Evolutionary conservation across 2,797 vertebrate genomes (phyloP), one percentile per base, ranked within the genome.

Genomic region (Salarias fasciatus): DNA sequence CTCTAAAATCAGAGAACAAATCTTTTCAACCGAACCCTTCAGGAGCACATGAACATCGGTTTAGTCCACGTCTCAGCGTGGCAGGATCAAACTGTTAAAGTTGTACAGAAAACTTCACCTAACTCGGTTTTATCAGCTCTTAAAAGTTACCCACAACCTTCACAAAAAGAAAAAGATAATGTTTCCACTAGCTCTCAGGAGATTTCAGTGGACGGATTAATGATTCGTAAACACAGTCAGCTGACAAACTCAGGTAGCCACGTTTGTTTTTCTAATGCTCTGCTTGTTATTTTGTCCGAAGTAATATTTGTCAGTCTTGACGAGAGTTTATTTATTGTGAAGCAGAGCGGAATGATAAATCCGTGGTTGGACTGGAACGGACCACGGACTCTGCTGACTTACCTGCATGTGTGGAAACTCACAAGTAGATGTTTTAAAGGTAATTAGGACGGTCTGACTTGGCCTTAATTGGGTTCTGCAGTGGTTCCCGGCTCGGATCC

Each of bases 241-340:
- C 53, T 51, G 42, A 58, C 47, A 50, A n/a, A 5, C 6, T 15
- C 29, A 14, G 14, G 54, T 60, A 41, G 37, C 40, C 4, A 1
- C 6, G 35, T 54, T 69, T 53, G 28, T 44, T 9, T 53, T 11
- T 24, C 53, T 2, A 35, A 35, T 35, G 6, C 18, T 50, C 13
- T 50, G 13, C 56, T 60, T 51, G 15, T 45, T 30, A 33, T 47
- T 15, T 44, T 31, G 11, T 24, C 53, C 12, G 11, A 29, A 54
- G n/a, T 56, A 38, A 61, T 61, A 54, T 76, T 67, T 58, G 61
- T 66, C 40, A 33, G 18, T 40, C 44, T n/a, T 45, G 18, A n/a
- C 47, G 42, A 18, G 9, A 42, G 36, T 42, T 35, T 28, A 75
- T 67, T 49, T 28, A 43, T 14, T 8, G 6, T n/a, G 8, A 28